Conservation (phyloP, 1,140 invertebrate species). For the Tetraneura akinire region DNA sequence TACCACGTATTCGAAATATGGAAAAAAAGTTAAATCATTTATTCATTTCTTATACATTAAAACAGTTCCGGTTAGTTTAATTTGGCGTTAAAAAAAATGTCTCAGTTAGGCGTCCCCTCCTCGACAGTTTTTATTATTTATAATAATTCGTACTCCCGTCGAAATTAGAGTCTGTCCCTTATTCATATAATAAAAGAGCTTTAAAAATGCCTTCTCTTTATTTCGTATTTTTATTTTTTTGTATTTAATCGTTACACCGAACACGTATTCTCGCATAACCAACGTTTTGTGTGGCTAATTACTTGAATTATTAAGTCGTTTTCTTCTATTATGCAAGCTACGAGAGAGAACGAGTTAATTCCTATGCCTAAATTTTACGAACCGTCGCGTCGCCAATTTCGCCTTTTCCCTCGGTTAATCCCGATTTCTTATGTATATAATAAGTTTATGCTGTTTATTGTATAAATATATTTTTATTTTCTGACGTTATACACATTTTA, state of each 20-base stretch:
- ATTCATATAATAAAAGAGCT: conserved; percentile 49
- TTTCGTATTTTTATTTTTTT: conserved; percentile 14
- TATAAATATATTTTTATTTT: too few species aligned
- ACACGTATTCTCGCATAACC: conserved; percentile 24
- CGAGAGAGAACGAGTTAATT: conserved; percentile 17
- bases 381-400: conserved; percentile 10
- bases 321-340: conserved; percentile 34
- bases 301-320: conserved; percentile 44
- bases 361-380: conserved; percentile 30
- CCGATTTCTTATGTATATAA: neutral
- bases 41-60: conserved; percentile 43
- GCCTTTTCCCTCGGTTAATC: neutral
- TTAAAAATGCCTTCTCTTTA: conserved; percentile 1
- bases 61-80: conserved; percentile 50
- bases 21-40: conserved; percentile 46
- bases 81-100: conserved; percentile 45
- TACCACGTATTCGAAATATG: neutral
- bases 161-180: conserved; percentile 43
- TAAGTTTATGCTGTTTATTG: too few species aligned
- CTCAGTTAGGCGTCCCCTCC: neutral
- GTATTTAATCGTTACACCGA: conserved; percentile 47
- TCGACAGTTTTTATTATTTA: conserved; percentile 29
- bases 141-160: conserved; percentile 31
- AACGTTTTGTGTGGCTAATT: conserved; percentile 24
- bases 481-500: neutral